Conservation (phyloP, 2,888 invertebrate genomes). For the Caenorhabditis becei region DNA sequence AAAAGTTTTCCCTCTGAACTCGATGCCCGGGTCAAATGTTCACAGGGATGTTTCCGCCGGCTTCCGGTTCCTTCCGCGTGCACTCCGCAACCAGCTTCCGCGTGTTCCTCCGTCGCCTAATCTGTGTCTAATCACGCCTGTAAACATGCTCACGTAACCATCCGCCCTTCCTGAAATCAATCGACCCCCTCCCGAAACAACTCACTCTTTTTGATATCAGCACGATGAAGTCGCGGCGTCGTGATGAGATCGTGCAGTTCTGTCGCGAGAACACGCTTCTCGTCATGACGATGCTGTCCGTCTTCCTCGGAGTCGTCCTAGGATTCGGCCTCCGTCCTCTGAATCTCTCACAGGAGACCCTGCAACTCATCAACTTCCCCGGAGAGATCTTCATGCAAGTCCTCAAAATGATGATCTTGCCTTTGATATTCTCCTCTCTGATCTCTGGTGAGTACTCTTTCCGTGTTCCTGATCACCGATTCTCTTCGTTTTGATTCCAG, state of each 20-base stretch:
- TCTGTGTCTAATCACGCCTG: constrained; percentile 42
- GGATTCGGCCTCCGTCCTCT: constrained; percentile 83
- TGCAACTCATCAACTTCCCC: constrained; percentile 89
- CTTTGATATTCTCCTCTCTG: constrained; percentile 91
- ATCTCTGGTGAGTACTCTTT: constrained; percentile 85
- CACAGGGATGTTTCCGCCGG: constrained; percentile 11
- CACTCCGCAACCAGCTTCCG: constrained; percentile 46
- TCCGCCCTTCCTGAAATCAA: constrained; percentile 53
- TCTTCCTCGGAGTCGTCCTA: constrained; percentile 67
- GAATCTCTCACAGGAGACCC: constrained; percentile 84
- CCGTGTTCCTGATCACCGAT: neutral
- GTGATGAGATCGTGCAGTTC: constrained; percentile 60
- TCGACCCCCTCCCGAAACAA: constrained; percentile 7
- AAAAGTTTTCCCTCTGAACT: constrained; percentile 3
- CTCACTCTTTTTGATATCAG: constrained; percentile 12
- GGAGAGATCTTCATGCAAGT: constrained; percentile 93
- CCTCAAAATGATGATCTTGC: constrained; percentile 91
- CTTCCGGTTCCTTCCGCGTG: constrained; percentile 33
- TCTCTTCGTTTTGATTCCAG: constrained; percentile 56
- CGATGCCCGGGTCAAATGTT: constrained; percentile 39
- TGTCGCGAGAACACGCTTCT: constrained; percentile 69
- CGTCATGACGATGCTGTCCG: constrained; percentile 70
- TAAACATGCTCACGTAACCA: constrained; percentile 54
- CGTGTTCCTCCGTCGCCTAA: constrained; percentile 41
- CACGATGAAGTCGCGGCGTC: constrained; percentile 45